Conservation (phyloP, 2,113 vertebrate genomes). For the Stictonetta naevosa region DNA sequence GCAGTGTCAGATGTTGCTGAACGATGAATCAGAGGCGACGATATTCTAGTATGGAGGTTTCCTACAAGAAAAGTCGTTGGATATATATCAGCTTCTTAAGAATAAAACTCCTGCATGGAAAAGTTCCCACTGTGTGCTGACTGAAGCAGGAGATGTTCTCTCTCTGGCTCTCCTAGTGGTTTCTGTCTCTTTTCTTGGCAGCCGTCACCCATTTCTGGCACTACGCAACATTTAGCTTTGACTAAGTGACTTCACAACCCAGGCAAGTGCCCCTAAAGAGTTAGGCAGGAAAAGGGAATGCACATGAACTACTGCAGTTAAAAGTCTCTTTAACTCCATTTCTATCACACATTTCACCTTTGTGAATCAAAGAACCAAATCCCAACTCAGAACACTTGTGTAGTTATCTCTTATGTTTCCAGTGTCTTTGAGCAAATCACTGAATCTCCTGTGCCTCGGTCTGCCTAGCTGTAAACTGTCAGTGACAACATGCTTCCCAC, state of each 20-base stretch:
- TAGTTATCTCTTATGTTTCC: not conserved
- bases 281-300: not conserved
- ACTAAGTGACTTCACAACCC: not conserved
- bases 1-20: not conserved
- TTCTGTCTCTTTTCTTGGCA: conserved; percentile 35
- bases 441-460: not conserved
- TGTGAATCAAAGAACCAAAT: not conserved
- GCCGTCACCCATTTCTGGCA: not conserved
- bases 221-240: not conserved
- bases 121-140: not conserved
- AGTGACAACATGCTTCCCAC: not conserved
- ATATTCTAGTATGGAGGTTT: conserved; percentile 10
- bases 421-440: not conserved
- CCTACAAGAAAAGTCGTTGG: conserved; percentile 50
- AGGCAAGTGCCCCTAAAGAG: not conserved
- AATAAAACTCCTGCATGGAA: not conserved
- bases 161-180: not conserved
- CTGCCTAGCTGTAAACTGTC: not conserved
- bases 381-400: not conserved
- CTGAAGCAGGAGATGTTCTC: not conserved
- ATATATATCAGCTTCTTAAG: conserved; percentile 16
- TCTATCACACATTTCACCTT: not conserved
- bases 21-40: conserved; percentile 2
- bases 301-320: not conserved
- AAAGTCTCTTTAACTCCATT: not conserved